Percentiles rank a stretch among this genome's conserved stretches.
These are phyloP conservation scores for Cremastobaeus sp. DNA, from an alignment of 2,888 invertebrate species.

Conservation along the genomic window DNA sequence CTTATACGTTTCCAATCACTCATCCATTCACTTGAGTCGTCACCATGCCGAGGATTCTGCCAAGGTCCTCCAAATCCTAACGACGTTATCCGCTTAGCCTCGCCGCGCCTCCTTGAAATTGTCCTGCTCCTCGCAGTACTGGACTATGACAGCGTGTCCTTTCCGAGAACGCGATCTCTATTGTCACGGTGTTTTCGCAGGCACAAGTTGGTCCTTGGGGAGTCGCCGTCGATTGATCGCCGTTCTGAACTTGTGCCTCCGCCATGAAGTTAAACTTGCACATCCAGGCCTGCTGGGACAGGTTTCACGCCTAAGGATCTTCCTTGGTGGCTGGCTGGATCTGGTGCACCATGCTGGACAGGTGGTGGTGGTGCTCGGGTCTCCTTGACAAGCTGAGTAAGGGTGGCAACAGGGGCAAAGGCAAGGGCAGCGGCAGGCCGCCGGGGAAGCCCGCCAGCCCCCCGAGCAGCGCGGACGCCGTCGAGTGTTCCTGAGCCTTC, in stretches of 20 bases:
- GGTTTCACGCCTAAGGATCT: slow-evolving; percentile 74
- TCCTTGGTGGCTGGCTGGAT: slow-evolving; percentile 75
- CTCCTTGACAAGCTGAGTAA: slow-evolving; percentile 78
- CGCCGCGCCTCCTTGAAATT: neutral
- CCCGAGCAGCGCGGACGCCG: slow-evolving; percentile 81
- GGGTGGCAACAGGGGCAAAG: slow-evolving; percentile 80
- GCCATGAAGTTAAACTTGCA: too few species aligned
- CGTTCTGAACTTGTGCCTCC: slow-evolving; percentile 46
- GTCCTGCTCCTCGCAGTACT: slow-evolving; percentile 21
- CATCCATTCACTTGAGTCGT: too few species aligned
- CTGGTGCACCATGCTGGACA: slow-evolving; percentile 74
- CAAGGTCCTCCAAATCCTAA: too few species aligned
- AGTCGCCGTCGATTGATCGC: slow-evolving; percentile 22
- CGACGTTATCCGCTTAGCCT: too few species aligned
- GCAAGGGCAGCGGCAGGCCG: slow-evolving; percentile 77
- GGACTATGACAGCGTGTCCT: slow-evolving; percentile 45
- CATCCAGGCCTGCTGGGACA: slow-evolving; percentile 14
- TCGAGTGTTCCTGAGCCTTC: slow-evolving; percentile 96
- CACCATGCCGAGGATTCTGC: too few species aligned
- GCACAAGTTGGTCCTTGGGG: slow-evolving; percentile 62
- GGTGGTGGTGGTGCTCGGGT: slow-evolving; percentile 78
- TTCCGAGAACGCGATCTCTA: slow-evolving; percentile 55
- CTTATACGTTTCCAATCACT: too few species aligned
- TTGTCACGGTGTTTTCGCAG: slow-evolving; percentile 62
- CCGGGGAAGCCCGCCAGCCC: slow-evolving; percentile 73